Evolutionary conservation across 1,140 invertebrate genomes (phyloP), one percentile per base, ranked within the genome.

Genomic region (Megalopta genalis): DNA sequence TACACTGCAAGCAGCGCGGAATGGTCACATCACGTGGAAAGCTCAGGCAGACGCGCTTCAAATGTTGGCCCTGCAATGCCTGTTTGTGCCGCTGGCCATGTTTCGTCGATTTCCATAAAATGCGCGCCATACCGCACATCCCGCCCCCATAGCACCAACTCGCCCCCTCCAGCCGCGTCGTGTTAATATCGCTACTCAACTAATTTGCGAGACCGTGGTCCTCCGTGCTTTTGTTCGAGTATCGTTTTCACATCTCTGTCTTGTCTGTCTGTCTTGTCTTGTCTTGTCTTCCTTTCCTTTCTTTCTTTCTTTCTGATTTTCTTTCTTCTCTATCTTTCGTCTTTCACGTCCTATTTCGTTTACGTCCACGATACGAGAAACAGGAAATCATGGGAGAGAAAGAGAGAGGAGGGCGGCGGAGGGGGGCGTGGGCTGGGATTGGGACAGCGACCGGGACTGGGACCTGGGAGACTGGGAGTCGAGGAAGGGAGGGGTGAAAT

Each of bases 61-160:
- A 93, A 90, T 93, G 93, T 86, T 93, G 92, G 92, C 87, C 91
- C 90, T 93, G 93, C 89, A 93, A 93, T 92, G 92, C 91, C 89
- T 93, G 92, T 88, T 89, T 93, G 82, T 93, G 92, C 83, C 92
- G 92, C 74, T 93, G 91, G 91, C 92, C 92, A 78, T 93, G 93
- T 89, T 93, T 93, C 88, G 89, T 90, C 79, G 92, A 93, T 86
- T 93, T 90, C 88, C 93, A 93, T 86, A 89, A 93, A 90, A 89
- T 91, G 79, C 89, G 91, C 82, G 89, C 90, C 77, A 93, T 93
- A 76, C 92, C 92, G 86, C 91, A 93, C 79, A 93, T 93, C 83
- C 91, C 92, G 83, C 92, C 92, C 87, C 91, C 91, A 90, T 93
- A 93, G 92, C 92, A 92, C 90, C 91, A 92, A 93, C 88, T 88